phyloP scores from a whole-genome alignment of 35 echinoderm and acorn worm species.

The Ptychodera flava region DNA sequence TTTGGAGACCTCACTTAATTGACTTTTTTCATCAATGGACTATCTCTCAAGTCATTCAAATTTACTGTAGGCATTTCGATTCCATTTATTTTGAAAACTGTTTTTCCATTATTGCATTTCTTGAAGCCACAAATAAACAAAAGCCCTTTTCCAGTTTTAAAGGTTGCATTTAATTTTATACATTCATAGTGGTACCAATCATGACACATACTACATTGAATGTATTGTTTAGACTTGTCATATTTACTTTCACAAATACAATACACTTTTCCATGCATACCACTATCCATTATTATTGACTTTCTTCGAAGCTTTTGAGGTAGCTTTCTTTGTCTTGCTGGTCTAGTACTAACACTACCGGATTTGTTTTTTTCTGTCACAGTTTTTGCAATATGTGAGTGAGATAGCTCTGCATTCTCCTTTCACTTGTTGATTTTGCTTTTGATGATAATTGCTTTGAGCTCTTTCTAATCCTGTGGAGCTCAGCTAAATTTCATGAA shows the following conservation, averaged over 20 bases:
- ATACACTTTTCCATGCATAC: not conserved
- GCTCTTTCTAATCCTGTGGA: not conserved
- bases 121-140: not conserved
- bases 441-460: not conserved
- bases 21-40: no score
- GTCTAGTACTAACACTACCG: not conserved
- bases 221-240: not conserved
- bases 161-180: not conserved
- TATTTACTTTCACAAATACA: not conserved
- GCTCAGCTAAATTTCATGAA: not conserved
- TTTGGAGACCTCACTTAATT: not conserved
- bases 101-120: not conserved
- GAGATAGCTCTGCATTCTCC: not conserved
- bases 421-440: not conserved
- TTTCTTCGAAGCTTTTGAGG: not conserved
- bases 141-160: not conserved
- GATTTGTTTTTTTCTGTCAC: not conserved
- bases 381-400: not conserved
- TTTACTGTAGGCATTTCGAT: not conserved
- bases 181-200: not conserved
- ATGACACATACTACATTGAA: not conserved
- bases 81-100: not conserved
- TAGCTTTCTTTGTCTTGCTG: not conserved
- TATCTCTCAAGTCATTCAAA: no score
- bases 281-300: not conserved